Conservation (phyloP, 2,113 vertebrate genomes). For the Macrotus californicus region DNA sequence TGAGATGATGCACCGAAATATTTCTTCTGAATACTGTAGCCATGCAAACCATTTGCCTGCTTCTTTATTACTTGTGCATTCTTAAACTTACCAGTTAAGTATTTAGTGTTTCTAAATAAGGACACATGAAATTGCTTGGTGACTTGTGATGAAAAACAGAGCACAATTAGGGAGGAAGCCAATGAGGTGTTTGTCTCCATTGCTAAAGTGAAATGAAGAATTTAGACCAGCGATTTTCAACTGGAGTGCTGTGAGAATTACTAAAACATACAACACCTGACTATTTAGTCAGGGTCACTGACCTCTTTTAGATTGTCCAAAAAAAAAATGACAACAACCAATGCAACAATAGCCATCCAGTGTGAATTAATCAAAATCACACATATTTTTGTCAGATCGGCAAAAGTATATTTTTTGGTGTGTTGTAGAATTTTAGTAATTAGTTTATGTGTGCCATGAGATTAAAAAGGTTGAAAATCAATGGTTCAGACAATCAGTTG, state of each 20-base stretch:
- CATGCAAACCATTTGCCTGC: neutral
- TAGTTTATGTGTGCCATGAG: neutral
- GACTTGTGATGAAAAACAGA: neutral
- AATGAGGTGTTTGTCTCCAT: conserved; percentile 23
- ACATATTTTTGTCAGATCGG: neutral
- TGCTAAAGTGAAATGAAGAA: conserved; percentile 18
- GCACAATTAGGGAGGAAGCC: neutral
- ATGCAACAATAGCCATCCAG: neutral
- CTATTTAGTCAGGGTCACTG: neutral
- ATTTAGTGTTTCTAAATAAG: neutral
- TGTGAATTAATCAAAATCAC: neutral
- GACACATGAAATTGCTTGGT: neutral
- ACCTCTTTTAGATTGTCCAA: neutral
- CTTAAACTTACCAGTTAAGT: conserved; percentile 22
- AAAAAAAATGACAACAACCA: neutral
- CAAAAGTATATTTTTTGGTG: neutral
- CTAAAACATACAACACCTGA: neutral
- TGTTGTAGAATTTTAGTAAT: neutral
- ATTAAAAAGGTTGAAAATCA: neutral
- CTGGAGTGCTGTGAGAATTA: neutral
- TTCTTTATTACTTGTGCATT: conserved; percentile 12
- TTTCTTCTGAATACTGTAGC: neutral
- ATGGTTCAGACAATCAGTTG: conserved; percentile 35
- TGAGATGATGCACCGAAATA: neutral
- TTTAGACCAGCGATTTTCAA: neutral